phyloP scores from a whole-genome alignment of 2,113 vertebrate species.

The Sciurus niger region DNA sequence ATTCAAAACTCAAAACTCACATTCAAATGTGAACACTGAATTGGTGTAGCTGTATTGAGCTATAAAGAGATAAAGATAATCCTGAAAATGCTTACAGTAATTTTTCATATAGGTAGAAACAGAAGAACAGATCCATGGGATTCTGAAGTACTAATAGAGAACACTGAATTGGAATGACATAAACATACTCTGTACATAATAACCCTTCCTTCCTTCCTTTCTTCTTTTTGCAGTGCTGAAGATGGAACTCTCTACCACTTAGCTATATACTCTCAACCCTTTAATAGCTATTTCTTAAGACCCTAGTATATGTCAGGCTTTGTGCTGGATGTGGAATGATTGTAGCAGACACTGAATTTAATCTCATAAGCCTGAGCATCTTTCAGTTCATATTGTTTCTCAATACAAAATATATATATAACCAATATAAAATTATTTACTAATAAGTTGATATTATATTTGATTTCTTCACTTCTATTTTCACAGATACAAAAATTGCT shows the following conservation, averaged over 20 bases:
- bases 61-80: neutral
- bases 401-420: neutral
- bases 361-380: neutral
- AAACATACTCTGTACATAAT: neutral
- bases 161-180: neutral
- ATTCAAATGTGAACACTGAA: neutral
- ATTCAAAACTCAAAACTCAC: neutral
- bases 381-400: neutral
- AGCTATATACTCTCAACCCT: too few species aligned
- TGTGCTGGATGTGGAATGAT: neutral
- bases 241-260: too few species aligned
- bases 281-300: neutral
- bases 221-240: too few species aligned
- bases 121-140: neutral
- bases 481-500: neutral
- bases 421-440: neutral
- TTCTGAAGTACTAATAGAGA: neutral
- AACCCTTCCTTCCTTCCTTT: too few species aligned
- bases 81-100: neutral
- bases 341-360: neutral
- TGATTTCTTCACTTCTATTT: neutral
- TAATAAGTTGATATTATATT: neutral
- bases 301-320: neutral
- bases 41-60: neutral
- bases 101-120: slow-evolving; percentile 7